These are phyloP conservation scores for Dendrocincla fuliginosa DNA, from an alignment of 2,797 vertebrate genomes.

Conservation along the genomic window DNA sequence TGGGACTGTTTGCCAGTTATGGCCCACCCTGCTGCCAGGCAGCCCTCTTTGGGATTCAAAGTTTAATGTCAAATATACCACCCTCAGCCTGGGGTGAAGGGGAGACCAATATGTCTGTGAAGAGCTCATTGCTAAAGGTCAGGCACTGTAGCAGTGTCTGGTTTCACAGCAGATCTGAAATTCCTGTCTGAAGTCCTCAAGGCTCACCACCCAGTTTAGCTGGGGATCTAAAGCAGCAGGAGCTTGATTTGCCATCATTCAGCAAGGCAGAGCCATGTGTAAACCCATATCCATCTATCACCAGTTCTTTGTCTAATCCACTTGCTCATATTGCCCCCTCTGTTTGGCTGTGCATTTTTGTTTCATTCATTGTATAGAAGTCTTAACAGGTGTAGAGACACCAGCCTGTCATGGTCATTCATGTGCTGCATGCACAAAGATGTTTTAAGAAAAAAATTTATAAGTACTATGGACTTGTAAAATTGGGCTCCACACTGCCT, in stretches of 20 bases:
- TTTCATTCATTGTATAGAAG: not conserved
- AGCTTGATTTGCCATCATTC: slow-evolving; percentile 2
- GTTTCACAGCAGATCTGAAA: slow-evolving; percentile 14
- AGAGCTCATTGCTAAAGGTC: not conserved
- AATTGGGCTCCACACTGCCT: not conserved
- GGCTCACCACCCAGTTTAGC: not conserved
- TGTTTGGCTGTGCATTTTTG: not conserved
- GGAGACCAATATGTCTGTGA: not conserved
- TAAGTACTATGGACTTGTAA: not conserved
- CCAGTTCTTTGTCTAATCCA: not conserved
- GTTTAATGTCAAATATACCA: not conserved
- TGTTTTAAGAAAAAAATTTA: not conserved
- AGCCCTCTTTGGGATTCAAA: not conserved
- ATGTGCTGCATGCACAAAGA: not conserved
- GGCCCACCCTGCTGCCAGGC: not conserved
- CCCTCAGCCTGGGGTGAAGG: not conserved
- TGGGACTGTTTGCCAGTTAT: not conserved
- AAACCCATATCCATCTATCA: not conserved
- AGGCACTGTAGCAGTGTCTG: not conserved
- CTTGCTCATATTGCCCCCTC: not conserved
- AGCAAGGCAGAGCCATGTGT: not conserved
- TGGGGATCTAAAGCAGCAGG: slow-evolving; percentile 4
- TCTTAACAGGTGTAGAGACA: not conserved
- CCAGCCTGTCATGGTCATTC: not conserved
- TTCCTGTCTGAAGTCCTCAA: not conserved